A percentile compares a stretch with the other conserved stretches of the same genome.
Conservation (phyloP, 1,140 invertebrate species). For the Drosophila baimaii region DNA sequence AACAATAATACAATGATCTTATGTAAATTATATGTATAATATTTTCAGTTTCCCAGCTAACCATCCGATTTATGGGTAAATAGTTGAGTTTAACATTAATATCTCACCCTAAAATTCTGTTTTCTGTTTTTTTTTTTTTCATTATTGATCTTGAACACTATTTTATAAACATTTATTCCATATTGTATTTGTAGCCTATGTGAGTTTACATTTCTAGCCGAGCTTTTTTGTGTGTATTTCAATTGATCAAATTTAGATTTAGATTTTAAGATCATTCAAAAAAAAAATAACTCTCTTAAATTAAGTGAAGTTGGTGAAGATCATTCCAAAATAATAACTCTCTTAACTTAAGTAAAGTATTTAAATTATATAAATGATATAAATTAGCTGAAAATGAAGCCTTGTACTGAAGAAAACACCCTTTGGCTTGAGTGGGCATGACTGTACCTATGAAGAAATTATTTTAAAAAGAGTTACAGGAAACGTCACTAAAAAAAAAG, state of each 20-base stretch:
- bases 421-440: neutral
- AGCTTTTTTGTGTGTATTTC: neutral
- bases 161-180: slow-evolving; percentile 2
- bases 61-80: neutral
- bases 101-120: neutral
- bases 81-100: neutral
- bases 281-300: neutral
- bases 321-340: no score
- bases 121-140: no score
- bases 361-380: neutral
- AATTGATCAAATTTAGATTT: neutral
- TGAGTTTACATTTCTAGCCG: neutral
- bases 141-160: neutral
- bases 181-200: slow-evolving; percentile 6
- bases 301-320: no score
- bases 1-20: neutral
- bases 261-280: neutral
- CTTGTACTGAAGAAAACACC: slow-evolving; percentile 2
- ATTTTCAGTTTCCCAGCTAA: neutral
- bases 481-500: neutral
- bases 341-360: neutral
- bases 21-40: neutral
- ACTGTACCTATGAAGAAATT: neutral
- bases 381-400: neutral
- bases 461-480: slow-evolving; percentile 1